Evolutionary conservation across 2,888 invertebrate genomes (phyloP).

Genomic region (Pseudococcus jackbeardsleyi): DNA sequence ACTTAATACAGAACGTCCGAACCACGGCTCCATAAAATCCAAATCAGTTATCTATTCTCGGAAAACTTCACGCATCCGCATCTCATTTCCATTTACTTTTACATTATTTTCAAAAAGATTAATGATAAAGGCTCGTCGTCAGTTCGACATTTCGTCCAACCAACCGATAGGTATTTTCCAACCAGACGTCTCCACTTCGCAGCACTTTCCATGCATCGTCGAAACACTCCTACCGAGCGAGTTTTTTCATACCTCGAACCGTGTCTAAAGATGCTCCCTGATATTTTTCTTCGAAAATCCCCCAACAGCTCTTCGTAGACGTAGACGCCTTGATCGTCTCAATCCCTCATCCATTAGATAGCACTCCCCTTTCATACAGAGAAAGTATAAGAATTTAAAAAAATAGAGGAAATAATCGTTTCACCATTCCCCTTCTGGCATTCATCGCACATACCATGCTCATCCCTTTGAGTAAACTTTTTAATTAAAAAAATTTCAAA

Average conservation of each 20-base stretch:
- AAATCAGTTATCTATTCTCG: too few relatives aligned
- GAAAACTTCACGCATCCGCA: too few relatives aligned
- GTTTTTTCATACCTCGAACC: not conserved
- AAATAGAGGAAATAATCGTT: not conserved
- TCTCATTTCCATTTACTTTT: too few relatives aligned
- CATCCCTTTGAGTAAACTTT: constrained; percentile 32
- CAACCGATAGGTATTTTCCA: too few relatives aligned
- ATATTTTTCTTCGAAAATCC: not conserved
- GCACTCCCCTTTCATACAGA: not conserved
- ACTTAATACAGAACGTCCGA: too few relatives aligned
- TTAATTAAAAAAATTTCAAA: constrained; percentile 46
- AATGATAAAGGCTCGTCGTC: too few relatives aligned
- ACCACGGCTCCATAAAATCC: too few relatives aligned
- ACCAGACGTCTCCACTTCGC: too few relatives aligned
- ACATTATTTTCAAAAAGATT: too few relatives aligned
- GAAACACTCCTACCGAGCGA: too few relatives aligned
- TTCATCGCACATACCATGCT: not conserved
- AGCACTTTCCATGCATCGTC: too few relatives aligned
- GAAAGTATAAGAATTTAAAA: constrained; percentile 23
- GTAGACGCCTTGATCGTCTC: not conserved
- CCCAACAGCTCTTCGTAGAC: not conserved
- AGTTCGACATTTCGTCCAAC: too few relatives aligned
- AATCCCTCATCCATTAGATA: not conserved
- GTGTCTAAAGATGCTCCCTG: not conserved
- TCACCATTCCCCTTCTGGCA: not conserved